Percentiles rank a stretch among this genome's conserved stretches.
phyloP scores from a whole-genome alignment of 2,113 vertebrate genomes.

The Lepidothrix coronata region DNA sequence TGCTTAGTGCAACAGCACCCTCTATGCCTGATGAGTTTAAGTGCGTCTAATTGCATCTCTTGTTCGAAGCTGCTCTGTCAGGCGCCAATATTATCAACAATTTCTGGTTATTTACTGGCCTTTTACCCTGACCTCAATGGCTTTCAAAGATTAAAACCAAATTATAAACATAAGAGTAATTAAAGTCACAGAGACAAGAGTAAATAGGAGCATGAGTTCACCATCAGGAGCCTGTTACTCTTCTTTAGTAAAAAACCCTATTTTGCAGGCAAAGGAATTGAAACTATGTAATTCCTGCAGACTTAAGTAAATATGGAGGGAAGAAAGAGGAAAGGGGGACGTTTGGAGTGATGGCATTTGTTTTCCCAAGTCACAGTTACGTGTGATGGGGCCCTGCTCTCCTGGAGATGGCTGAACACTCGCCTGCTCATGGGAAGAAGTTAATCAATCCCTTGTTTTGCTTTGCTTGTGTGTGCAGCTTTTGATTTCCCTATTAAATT shows the following conservation, averaged over 20 bases:
- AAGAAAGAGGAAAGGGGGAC: background rate
- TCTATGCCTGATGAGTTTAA: background rate
- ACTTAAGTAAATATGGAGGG: background rate
- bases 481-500: background rate
- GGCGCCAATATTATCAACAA: background rate
- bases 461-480: background rate
- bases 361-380: background rate
- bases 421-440: background rate
- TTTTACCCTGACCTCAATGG: background rate
- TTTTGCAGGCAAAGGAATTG: background rate
- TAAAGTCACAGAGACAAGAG: background rate
- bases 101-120: background rate
- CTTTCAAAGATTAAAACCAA: background rate
- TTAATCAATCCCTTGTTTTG: background rate
- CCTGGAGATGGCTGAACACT: background rate
- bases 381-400: no score
- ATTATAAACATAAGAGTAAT: background rate
- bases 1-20: conserved; percentile 52
- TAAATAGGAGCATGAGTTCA: background rate
- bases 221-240: background rate
- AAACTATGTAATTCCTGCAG: background rate
- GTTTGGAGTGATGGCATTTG: background rate
- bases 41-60: background rate
- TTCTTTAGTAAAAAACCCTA: background rate
- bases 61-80: fast-evolving